phyloP scores from a whole-genome alignment of 2,888 invertebrate genomes.

The Molorchus minor region DNA sequence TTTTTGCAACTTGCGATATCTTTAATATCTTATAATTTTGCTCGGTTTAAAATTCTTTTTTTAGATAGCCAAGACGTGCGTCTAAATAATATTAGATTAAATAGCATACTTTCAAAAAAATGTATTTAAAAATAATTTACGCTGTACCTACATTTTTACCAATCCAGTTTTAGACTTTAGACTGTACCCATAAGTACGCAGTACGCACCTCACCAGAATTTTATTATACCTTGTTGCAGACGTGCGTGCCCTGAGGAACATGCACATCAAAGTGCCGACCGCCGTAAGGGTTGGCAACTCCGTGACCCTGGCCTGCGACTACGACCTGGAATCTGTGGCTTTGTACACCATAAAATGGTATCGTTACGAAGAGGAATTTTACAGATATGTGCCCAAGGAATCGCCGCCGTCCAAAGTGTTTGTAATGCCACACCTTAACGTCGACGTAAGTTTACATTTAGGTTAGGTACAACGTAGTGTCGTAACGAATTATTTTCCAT shows the following conservation, averaged over 20 bases:
- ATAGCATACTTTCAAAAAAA: no score
- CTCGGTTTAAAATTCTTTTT: no score
- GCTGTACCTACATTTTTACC: no score
- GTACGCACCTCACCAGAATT: not conserved
- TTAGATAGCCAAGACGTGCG: no score
- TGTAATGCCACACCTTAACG: conserved; percentile 62
- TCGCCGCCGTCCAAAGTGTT: conserved; percentile 65
- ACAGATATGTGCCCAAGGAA: conserved; percentile 67
- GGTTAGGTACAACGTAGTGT: no score
- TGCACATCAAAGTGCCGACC: conserved; percentile 62
- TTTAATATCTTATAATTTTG: no score
- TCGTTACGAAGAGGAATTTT: conserved; percentile 66
- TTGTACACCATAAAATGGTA: conserved; percentile 69
- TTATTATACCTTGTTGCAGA: conserved; percentile 49
- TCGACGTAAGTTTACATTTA: conserved; percentile 64
- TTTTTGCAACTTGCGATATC: no score
- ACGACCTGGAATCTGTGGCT: conserved; percentile 65
- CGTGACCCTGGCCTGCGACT: conserved; percentile 64
- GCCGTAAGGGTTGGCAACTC: conserved; percentile 63
- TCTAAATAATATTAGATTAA: no score
- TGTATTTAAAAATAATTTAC: no score
- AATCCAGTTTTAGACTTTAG: no score
- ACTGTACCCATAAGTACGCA: no score
- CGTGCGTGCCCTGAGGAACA: conserved; percentile 55
- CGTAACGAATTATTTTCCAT: no score